These are phyloP conservation scores for Tachysurus fulvidraco DNA, from an alignment of 2,113 vertebrate genomes.

Conservation along the genomic window DNA sequence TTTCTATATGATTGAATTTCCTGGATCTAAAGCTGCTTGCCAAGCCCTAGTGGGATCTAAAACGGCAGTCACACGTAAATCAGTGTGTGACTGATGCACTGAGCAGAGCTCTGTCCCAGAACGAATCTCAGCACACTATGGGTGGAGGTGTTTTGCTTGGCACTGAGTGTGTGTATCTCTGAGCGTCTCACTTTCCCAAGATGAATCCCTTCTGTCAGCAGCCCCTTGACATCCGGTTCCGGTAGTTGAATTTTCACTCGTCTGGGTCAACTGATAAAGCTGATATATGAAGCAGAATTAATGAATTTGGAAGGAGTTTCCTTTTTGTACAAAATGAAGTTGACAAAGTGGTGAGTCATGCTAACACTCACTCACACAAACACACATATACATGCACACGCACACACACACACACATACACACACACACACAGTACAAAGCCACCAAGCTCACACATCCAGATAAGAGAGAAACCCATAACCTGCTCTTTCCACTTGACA, in stretches of 20 bases:
- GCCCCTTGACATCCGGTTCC: conserved; percentile 64
- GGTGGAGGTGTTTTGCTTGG: conserved; percentile 50
- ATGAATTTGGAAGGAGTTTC: conserved; percentile 48
- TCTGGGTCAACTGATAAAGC: conserved; percentile 25
- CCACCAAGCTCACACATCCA: conserved; percentile 22
- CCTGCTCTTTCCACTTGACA: neutral
- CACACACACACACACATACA: neutral
- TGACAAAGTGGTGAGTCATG: conserved; percentile 5
- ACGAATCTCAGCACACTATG: conserved; percentile 39
- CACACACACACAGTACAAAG: conserved; percentile 29
- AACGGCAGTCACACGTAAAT: conserved; percentile 32
- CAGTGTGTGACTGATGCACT: conserved; percentile 36
- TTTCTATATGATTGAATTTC: conserved; percentile 29
- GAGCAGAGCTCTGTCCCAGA: conserved; percentile 43
- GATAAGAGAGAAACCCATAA: conserved; percentile 2
- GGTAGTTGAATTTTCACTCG: conserved; percentile 59
- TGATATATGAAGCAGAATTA: conserved; percentile 43
- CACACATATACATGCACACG: conserved; percentile 3
- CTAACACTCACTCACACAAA: neutral
- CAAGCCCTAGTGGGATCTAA: conserved; percentile 5
- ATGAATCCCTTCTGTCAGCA: conserved; percentile 60
- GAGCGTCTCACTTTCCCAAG: conserved; percentile 55
- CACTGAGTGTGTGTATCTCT: conserved; percentile 41
- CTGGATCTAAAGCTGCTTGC: conserved; percentile 23
- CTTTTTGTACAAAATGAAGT: conserved; percentile 24